These are phyloP conservation scores for Molossus molossus DNA, from an alignment of 2,797 vertebrate species.

Conservation along the genomic window DNA sequence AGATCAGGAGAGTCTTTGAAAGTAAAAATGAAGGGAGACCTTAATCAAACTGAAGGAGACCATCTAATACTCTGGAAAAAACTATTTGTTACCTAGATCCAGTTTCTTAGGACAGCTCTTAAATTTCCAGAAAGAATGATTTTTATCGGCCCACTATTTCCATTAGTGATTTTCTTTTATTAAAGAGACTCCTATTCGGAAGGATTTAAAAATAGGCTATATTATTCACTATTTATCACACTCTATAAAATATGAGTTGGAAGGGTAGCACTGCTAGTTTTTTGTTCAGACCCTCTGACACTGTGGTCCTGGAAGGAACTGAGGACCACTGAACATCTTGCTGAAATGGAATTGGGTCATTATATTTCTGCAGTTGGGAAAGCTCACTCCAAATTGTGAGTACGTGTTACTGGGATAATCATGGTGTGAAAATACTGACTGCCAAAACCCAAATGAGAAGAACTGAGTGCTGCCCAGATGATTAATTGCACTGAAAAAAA, in stretches of 20 bases:
- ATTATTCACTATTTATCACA: conserved; percentile 49
- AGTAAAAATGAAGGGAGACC: conserved; percentile 62
- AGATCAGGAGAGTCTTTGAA: conserved; percentile 23
- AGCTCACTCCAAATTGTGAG: not conserved
- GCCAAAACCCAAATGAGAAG: conserved; percentile 63
- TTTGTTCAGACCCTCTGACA: conserved; percentile 6
- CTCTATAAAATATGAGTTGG: not conserved
- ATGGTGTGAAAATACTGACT: conserved; percentile 60
- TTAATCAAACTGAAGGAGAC: conserved; percentile 43
- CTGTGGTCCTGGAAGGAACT: conserved; percentile 2
- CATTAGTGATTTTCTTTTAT: conserved; percentile 75
- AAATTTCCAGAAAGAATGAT: conserved; percentile 60
- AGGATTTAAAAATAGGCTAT: conserved; percentile 32
- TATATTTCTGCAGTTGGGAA: conserved; percentile 49
- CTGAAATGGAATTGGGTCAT: not conserved
- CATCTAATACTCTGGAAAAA: conserved; percentile 2
- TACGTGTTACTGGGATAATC: not conserved
- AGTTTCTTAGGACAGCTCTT: conserved; percentile 43
- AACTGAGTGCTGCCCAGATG: conserved; percentile 23
- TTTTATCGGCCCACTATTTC: conserved; percentile 58
- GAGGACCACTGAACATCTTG: not conserved
- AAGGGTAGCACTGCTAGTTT: conserved; percentile 11
- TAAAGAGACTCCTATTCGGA: conserved; percentile 59
- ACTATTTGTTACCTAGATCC: not conserved
- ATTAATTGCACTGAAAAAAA: not conserved